Percentiles rank a stretch among this genome's conserved stretches.
These are phyloP conservation scores for Lycocerus yunnanus DNA, from an alignment of 2,888 invertebrate species.

Conservation along the genomic window DNA sequence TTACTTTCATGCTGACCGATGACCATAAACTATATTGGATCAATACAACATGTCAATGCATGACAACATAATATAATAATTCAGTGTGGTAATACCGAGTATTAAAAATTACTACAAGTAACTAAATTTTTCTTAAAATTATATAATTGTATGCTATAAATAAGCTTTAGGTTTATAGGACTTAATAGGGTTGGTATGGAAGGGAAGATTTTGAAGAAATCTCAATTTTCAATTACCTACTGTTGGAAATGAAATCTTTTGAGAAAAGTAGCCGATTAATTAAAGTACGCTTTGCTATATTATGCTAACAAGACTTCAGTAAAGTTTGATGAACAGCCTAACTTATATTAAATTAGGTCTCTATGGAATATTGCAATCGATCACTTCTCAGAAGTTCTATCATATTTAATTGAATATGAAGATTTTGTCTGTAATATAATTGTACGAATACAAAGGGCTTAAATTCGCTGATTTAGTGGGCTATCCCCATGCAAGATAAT, in stretches of 20 bases:
- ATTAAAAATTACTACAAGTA: too few species aligned
- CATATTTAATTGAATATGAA: background rate
- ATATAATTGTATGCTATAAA: background rate
- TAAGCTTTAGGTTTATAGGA: background rate
- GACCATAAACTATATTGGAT: background rate
- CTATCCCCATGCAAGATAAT: constrained; percentile 45
- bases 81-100: too few species aligned
- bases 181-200: background rate
- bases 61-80: too few species aligned
- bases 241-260: background rate
- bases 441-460: constrained; percentile 4
- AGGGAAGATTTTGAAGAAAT: background rate
- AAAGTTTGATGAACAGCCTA: background rate
- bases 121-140: too few species aligned
- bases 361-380: background rate
- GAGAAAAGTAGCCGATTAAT: background rate
- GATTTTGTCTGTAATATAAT: constrained; percentile 2
- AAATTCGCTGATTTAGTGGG: background rate
- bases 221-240: background rate
- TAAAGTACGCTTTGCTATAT: background rate
- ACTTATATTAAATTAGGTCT: background rate
- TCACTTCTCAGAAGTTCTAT: background rate
- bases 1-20: background rate
- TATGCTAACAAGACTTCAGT: background rate
- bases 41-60: background rate